A percentile compares a stretch with the other conserved stretches of the same genome.
phyloP scores from a whole-genome alignment of 2,113 vertebrate species.

The Xenus cinereus region DNA sequence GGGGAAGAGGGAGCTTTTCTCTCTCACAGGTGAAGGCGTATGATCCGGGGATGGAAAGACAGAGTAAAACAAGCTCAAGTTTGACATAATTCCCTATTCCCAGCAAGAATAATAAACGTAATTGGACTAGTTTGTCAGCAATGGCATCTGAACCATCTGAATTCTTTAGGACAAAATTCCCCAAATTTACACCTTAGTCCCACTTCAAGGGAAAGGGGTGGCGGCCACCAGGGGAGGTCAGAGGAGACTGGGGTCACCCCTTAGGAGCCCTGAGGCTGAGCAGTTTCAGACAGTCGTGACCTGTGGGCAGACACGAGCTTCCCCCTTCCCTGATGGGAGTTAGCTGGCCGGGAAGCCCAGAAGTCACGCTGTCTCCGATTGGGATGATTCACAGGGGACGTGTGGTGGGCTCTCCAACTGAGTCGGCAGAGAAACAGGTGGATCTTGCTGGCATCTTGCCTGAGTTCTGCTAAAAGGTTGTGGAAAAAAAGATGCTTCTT shows the following conservation, averaged over 20 bases:
- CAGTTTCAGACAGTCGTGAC: neutral
- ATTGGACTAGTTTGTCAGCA: neutral
- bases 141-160: neutral
- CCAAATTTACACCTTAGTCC: neutral
- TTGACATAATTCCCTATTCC: neutral
- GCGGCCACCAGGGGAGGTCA: neutral
- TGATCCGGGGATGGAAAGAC: neutral
- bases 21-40: neutral
- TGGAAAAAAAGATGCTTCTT: slow-evolving; percentile 50
- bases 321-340: neutral
- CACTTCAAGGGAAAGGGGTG: neutral
- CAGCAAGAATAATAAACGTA: neutral
- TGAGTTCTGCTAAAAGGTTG: slow-evolving; percentile 5
- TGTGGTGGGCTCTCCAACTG: neutral
- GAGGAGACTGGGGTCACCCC: neutral
- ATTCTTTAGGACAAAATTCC: neutral
- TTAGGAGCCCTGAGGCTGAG: neutral
- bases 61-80: neutral
- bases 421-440: neutral
- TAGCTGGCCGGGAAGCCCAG: neutral
- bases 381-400: neutral
- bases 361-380: neutral
- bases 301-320: neutral
- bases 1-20: neutral
- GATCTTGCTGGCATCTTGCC: neutral